These are phyloP conservation scores for Polypterus senegalus DNA, from an alignment of 2,113 vertebrate genomes.

Conservation along the genomic window DNA sequence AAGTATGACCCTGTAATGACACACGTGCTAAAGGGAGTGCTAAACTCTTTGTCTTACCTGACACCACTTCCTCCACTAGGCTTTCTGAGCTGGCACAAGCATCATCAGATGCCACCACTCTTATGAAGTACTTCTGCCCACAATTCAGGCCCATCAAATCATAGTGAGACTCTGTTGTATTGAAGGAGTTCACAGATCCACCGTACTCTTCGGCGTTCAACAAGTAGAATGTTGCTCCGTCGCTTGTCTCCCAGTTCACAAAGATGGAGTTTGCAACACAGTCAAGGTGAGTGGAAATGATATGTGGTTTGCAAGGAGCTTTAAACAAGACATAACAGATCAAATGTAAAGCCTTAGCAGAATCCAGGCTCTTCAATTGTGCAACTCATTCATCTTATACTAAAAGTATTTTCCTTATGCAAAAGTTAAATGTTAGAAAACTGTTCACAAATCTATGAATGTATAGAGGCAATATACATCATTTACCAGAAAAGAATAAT, in stretches of 20 bases:
- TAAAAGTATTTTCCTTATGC: too few species aligned
- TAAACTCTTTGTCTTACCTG: conserved; percentile 30
- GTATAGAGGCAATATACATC: too few species aligned
- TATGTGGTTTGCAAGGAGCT: conserved; percentile 47
- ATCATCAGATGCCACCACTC: conserved; percentile 41
- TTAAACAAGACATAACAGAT: neutral
- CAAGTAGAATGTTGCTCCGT: conserved; percentile 40
- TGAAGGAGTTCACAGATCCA: conserved; percentile 36
- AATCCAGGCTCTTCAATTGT: too few species aligned
- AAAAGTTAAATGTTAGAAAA: too few species aligned
- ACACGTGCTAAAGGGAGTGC: too few species aligned
- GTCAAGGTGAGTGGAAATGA: conserved; percentile 23
- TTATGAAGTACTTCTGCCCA: conserved; percentile 42
- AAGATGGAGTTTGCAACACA: conserved; percentile 32
- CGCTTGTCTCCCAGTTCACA: conserved; percentile 40
- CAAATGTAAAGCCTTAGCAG: too few species aligned
- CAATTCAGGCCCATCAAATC: conserved; percentile 39
- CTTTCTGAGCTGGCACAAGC: conserved; percentile 41
- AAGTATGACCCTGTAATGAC: too few species aligned
- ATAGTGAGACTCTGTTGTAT: conserved; percentile 32
- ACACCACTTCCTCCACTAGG: conserved; percentile 14
- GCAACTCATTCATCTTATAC: too few species aligned
- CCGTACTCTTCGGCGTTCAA: conserved; percentile 34
- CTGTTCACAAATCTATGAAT: too few species aligned
- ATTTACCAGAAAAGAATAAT: too few species aligned